Evolutionary conservation across 2,113 vertebrate species (phyloP).

Genomic region (Xenopus tropicalis): UCB_Xtro_10.0 CM004444.2:93958501-93959000

Average conservation of each 20-base stretch:
- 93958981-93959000: conserved; percentile 25
- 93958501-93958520: too few relatives aligned
- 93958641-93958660: too few relatives aligned
- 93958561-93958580: too few relatives aligned
- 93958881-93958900: background rate
- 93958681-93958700: background rate
- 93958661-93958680: too few relatives aligned
- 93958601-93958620: too few relatives aligned
- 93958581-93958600: too few relatives aligned
- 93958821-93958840: background rate
- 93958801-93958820: background rate
- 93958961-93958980: conserved; percentile 2
- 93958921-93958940: background rate
- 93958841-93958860: background rate
- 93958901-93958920: background rate
- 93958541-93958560: too few relatives aligned
- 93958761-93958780: background rate
- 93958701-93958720: background rate
- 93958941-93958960: conserved; percentile 1
- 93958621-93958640: too few relatives aligned
- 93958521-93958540: too few relatives aligned
- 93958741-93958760: conserved; percentile 1
- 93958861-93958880: background rate
- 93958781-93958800: background rate
- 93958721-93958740: background rate